phyloP scores from a whole-genome alignment of 92 coral and sea anemone genomes.

The Isaurus tuberculatus region DNA sequence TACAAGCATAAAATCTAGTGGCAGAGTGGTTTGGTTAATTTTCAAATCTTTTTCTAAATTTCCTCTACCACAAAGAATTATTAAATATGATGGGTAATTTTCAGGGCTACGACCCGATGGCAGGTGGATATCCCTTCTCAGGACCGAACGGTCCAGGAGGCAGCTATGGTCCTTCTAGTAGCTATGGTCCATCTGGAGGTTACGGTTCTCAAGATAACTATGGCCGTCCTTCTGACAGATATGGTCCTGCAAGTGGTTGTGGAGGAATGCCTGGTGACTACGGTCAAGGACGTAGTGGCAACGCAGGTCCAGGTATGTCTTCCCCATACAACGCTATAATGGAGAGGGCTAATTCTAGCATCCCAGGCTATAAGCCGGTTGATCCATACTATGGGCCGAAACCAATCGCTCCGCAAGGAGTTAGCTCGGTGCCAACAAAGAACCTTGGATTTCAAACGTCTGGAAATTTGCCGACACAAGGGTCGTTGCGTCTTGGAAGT shows the following conservation, averaged over 20 bases:
- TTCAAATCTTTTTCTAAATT: neutral
- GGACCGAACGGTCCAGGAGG: slow-evolving; percentile 13
- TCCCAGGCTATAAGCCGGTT: neutral
- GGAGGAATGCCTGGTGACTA: neutral
- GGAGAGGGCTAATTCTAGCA: slow-evolving; percentile 33
- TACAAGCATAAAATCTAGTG: neutral
- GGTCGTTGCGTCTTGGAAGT: neutral
- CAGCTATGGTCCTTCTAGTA: neutral
- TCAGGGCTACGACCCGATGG: slow-evolving; percentile 17
- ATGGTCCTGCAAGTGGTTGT: neutral
- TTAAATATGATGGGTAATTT: neutral
- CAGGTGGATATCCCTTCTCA: slow-evolving; percentile 12
- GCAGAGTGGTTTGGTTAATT: neutral
- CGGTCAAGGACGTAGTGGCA: neutral
- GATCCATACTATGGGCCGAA: neutral
- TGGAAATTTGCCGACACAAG: neutral
- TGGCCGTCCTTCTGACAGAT: neutral
- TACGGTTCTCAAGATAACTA: slow-evolving; percentile 9
- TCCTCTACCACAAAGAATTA: neutral
- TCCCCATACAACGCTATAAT: slow-evolving; percentile 22
- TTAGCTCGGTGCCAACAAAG: neutral
- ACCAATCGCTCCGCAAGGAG: neutral
- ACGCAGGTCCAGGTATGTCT: neutral
- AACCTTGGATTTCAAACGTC: neutral
- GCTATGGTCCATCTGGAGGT: neutral